Conservation (phyloP, 1,140 invertebrate genomes). For the Sitobion miscanthi region DNA sequence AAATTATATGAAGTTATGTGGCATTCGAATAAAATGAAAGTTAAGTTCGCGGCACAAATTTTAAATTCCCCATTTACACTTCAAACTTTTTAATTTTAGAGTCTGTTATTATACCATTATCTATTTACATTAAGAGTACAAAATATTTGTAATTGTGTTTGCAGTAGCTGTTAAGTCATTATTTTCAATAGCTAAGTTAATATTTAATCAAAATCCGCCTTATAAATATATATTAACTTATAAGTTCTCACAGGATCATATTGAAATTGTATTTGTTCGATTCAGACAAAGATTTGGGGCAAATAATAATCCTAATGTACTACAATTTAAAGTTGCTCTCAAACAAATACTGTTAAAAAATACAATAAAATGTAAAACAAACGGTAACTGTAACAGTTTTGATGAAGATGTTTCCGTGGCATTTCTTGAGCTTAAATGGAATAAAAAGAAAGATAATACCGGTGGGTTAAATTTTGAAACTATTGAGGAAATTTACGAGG, state of each 20-base stretch:
- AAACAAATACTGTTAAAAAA: conserved; percentile 27
- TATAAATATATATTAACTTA: conserved; percentile 3
- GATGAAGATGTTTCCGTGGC: background rate
- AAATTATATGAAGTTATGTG: conserved; percentile 5
- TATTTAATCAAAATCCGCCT: background rate
- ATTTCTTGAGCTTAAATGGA: conserved; percentile 5
- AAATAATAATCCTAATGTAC: conserved; percentile 9
- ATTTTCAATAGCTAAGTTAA: conserved; percentile 8
- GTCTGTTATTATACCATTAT: conserved; percentile 38
- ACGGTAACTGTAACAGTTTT: conserved; percentile 1
- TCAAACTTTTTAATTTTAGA: background rate
- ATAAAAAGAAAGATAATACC: background rate
- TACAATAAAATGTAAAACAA: background rate
- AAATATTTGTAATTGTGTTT: conserved; percentile 42
- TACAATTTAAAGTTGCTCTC: conserved; percentile 17
- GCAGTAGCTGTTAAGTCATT: background rate
- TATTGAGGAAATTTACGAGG: background rate
- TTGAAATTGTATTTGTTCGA: conserved; percentile 22
- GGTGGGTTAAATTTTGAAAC: background rate
- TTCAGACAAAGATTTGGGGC: conserved; percentile 27
- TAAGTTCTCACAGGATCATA: background rate
- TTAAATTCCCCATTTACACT: background rate
- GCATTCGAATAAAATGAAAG: conserved; percentile 29
- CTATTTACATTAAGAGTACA: conserved; percentile 30
- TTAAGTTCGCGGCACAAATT: background rate